Percentiles rank a stretch among this genome's conserved stretches.
These are phyloP conservation scores for Elmis aenea DNA, from an alignment of 2,888 invertebrate genomes.

Conservation along the genomic window DNA sequence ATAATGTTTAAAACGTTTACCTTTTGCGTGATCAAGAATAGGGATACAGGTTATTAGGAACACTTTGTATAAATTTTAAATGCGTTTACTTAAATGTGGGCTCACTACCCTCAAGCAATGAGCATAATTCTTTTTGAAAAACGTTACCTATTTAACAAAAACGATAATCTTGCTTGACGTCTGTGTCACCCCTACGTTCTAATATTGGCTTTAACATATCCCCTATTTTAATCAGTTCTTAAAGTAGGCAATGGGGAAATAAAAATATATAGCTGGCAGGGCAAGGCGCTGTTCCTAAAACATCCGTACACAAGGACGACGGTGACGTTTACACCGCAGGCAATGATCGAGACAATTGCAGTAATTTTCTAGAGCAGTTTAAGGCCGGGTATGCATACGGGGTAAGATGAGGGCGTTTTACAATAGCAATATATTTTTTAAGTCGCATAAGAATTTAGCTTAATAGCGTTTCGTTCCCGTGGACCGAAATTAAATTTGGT, in stretches of 20 bases:
- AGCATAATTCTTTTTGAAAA: no score
- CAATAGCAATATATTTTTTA: constrained; percentile 41
- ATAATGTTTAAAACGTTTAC: no score
- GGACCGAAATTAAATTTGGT: constrained; percentile 41
- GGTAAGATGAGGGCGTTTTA: constrained; percentile 27
- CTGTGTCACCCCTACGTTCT: constrained; percentile 29
- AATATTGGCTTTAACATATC: constrained; percentile 44
- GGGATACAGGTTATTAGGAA: no score
- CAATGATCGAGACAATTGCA: constrained; percentile 47
- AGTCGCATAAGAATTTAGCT: constrained; percentile 40
- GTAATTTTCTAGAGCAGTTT: constrained; percentile 43
- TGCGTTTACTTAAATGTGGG: no score
- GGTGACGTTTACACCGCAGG: constrained; percentile 34
- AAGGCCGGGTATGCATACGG: constrained; percentile 28
- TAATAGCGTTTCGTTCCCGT: constrained; percentile 42
- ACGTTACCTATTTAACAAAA: constrained; percentile 5
- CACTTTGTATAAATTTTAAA: no score
- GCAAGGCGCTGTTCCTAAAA: constrained; percentile 27
- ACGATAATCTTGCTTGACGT: constrained; percentile 17
- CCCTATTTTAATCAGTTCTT: constrained; percentile 48
- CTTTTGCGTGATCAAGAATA: no score
- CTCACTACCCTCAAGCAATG: no score
- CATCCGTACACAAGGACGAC: constrained; percentile 23
- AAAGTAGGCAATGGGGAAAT: constrained; percentile 49
- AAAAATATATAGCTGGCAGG: constrained; percentile 45